Evolutionary conservation across 2,888 invertebrate species (phyloP).

Genomic region (Barypeithes pellucidus): DNA sequence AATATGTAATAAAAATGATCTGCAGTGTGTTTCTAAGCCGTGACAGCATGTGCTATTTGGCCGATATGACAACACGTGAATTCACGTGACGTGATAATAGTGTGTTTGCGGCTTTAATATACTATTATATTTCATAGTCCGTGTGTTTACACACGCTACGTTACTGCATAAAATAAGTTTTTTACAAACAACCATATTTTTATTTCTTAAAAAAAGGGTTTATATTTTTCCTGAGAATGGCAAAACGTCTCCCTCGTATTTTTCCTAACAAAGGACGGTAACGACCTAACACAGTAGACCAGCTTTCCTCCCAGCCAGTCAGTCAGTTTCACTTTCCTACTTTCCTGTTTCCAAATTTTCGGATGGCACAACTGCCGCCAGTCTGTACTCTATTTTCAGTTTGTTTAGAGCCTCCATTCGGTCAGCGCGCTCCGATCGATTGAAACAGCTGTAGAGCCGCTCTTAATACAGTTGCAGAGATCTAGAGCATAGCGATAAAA

Average conservation of each 20-base stretch:
- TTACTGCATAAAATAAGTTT: too few species aligned
- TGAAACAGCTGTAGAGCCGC: slow-evolving; percentile 13
- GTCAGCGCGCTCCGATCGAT: slow-evolving; percentile 30
- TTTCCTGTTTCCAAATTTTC: slow-evolving; percentile 45
- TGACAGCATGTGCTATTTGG: too few species aligned
- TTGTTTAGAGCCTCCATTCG: slow-evolving; percentile 24
- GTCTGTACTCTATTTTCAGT: slow-evolving; percentile 15
- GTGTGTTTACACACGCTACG: too few species aligned
- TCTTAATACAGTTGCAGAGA: slow-evolving; percentile 8
- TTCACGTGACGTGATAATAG: too few species aligned
- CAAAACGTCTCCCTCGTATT: slow-evolving; percentile 9
- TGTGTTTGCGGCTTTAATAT: too few species aligned
- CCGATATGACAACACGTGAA: too few species aligned
- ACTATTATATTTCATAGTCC: too few species aligned
- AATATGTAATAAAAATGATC: too few species aligned
- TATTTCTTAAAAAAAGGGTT: neutral
- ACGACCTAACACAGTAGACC: neutral
- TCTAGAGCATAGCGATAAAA: slow-evolving; percentile 4
- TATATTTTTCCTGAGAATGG: neutral
- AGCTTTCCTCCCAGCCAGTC: slow-evolving; percentile 19
- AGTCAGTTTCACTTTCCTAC: slow-evolving; percentile 51
- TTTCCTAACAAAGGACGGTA: slow-evolving; percentile 1
- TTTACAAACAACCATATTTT: too few species aligned
- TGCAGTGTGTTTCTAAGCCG: too few species aligned
- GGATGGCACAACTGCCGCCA: slow-evolving; percentile 18